Base-by-base conservation (phyloP, 2,113 vertebrate genomes). In the Butastur rufipennis region DNA sequence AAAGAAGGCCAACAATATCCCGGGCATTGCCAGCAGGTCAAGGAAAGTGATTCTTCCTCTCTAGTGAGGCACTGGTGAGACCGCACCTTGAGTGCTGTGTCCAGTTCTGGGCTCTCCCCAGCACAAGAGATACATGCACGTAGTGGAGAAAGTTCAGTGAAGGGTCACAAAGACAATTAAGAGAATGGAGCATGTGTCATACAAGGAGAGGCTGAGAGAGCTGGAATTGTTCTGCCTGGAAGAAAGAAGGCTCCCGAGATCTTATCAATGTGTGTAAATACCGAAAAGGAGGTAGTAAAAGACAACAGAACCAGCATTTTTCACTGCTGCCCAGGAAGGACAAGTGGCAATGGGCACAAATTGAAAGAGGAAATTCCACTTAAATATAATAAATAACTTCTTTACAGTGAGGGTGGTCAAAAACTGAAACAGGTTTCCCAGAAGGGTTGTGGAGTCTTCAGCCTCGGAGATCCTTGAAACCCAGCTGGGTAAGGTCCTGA, bases 221-320 rank as follows among this genome's bases (percentile, higher is more conserved):
- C 9, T 73, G 53, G 36, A 53, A 15, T 47, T 77, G 43, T 65
- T 79, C 53, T 52, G 71, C 48, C 13, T 55, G 18, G 34, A 83
- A 72, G 36, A 88, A 70, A 65, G n/a, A 80, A 47, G 10, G 40
- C 67, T 91, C 2, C 1, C 23, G 19, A 91, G 45, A 77, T 73
- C 40, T 56, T 93, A 88, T 43, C 75, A 52, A 8, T 36, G 23
- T 52, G 26, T 86, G 59, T 75, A 83, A 91, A 95, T 80, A 91
- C 38, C 3, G 2, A 61, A 86, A 93, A 23, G 13, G 21, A 75
- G 34, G n/a, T 11, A 67, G 21, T 61, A 52, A 86, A 90, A 86
- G 26, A 65, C 40, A 47, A 34, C 14, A 88, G 63, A 88, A 77
- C 18, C 40, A 77, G n/a, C 56, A 61, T 34, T 94, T 90, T 47